Conservation (phyloP, 2,113 vertebrate species). For the Stegastes partitus region DNA sequence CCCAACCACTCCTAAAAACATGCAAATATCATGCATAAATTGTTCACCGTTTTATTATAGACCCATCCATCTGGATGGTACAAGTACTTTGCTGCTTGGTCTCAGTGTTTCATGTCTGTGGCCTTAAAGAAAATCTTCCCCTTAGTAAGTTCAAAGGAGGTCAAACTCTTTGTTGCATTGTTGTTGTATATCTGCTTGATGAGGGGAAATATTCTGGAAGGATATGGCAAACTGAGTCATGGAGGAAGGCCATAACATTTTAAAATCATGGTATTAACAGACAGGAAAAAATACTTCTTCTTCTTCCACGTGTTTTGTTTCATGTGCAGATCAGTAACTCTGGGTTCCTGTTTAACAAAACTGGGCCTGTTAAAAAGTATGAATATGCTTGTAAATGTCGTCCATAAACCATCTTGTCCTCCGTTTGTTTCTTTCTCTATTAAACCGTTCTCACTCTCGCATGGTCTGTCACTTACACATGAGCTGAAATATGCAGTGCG, state of each 20-base stretch:
- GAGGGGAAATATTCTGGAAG: slow-evolving; percentile 41
- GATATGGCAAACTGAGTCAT: slow-evolving; percentile 33
- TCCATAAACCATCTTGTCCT: slow-evolving; percentile 37
- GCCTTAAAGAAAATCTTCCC: slow-evolving; percentile 5
- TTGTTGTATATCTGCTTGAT: slow-evolving; percentile 14
- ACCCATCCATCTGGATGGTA: slow-evolving; percentile 13
- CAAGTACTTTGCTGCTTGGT: slow-evolving; percentile 37
- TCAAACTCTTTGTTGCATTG: slow-evolving; percentile 9
- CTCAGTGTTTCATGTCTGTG: slow-evolving; percentile 20
- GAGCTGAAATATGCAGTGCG: slow-evolving; percentile 60
- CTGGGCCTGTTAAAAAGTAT: slow-evolving; percentile 28
- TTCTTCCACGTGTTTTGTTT: slow-evolving; percentile 11
- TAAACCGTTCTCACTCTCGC: slow-evolving; percentile 39
- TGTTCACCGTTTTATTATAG: slow-evolving; percentile 4
- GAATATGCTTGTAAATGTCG: slow-evolving; percentile 54
- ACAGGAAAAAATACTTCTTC: neutral
- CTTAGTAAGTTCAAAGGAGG: slow-evolving; percentile 22
- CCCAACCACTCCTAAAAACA: slow-evolving; percentile 21
- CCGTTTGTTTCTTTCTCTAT: slow-evolving; percentile 37
- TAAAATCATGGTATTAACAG: slow-evolving; percentile 1
- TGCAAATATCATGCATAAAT: slow-evolving; percentile 44
- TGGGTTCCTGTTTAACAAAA: slow-evolving; percentile 35
- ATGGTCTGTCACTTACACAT: slow-evolving; percentile 63
- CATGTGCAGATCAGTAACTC: slow-evolving; percentile 14
- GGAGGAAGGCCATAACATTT: neutral